Base-by-base conservation (phyloP, 2,888 invertebrate genomes). In the Schizotus pectinicornis region DNA sequence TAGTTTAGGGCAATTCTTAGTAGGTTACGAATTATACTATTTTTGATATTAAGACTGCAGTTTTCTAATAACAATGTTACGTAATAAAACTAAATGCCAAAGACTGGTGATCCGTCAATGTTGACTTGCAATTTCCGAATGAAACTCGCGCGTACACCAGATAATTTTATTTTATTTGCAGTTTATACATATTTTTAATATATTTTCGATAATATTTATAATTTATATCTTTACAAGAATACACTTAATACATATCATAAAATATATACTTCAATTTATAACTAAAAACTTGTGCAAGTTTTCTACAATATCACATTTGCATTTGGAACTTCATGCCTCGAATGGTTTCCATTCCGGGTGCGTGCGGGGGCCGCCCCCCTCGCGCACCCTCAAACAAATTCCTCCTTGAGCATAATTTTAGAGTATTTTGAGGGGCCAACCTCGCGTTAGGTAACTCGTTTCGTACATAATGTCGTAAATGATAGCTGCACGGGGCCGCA, bases 281-380 rank as follows among this genome's bases (percentile, higher is more conserved):
- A 75, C 72, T 74, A 75, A 74, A 74, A 75, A 75, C 74, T 70
- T 75, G 67, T 69, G 71, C 70, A 74, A 73, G 68, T 73, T 75
- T 69, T 74, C 74, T 75, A 77, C 73, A 68, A 75, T 78, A 78
- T 78, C 77, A 78, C 77, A 78, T 74, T 70, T 72, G 74, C 72
- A 68, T 74, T 73, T 76, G 77, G 77, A 75, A 74, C 71, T 68
- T 71, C 64, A 64, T 65, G 65, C 67, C 64, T 65, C 59, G 57
- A 61, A 62, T 62, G 56, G 58, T 55, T 56, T 65, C 61, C 59
- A 60, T 54, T 57, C 60, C 54, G 52, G 22, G 22, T 22, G 22
- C 22, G 22, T 5, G 22, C 5, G 2, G 5, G 22, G 22, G 22
- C 5, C 5, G 2, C 5, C 22, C 22, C 22, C 5, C 5, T 22